phyloP scores from a whole-genome alignment of 2,888 invertebrate genomes.

The Auanema sp. region DNA sequence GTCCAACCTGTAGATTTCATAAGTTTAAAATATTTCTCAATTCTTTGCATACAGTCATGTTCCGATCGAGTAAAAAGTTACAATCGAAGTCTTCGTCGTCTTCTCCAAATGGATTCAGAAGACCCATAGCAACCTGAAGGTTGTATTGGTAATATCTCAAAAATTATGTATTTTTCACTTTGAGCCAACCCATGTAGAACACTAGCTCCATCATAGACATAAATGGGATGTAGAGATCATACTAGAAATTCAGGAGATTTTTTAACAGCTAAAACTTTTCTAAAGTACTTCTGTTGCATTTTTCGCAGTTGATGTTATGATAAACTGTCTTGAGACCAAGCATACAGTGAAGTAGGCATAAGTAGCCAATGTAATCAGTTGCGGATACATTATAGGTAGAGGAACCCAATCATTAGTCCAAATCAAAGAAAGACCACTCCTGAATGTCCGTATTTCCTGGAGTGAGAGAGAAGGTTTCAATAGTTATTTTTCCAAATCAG shows the following conservation, averaged over 20 bases:
- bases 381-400: slow-evolving; percentile 54
- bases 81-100: slow-evolving; percentile 46
- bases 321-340: slow-evolving; percentile 47
- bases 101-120: slow-evolving; percentile 42
- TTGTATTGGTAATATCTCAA: not conserved
- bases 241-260: slow-evolving; percentile 13
- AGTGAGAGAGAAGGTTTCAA: not conserved
- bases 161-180: slow-evolving; percentile 15
- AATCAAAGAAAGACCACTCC: slow-evolving; percentile 33
- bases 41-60: slow-evolving; percentile 24
- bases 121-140: slow-evolving; percentile 38
- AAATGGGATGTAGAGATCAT: slow-evolving; percentile 38
- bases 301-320: slow-evolving; percentile 27
- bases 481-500: not conserved
- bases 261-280: not conserved
- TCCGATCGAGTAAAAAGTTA: slow-evolving; percentile 40
- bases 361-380: slow-evolving; percentile 53
- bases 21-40: not conserved
- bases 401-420: slow-evolving; percentile 52
- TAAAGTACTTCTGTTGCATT: slow-evolving; percentile 33
- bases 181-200: slow-evolving; percentile 45
- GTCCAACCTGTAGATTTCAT: slow-evolving; percentile 12
- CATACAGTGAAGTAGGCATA: slow-evolving; percentile 56
- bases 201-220: slow-evolving; percentile 40
- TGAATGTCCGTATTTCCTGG: slow-evolving; percentile 38